Percentiles rank a stretch among this genome's conserved stretches.
These are phyloP conservation scores for Myotis planiceps DNA, from an alignment of 2,797 vertebrate genomes.

Conservation along the genomic window DNA sequence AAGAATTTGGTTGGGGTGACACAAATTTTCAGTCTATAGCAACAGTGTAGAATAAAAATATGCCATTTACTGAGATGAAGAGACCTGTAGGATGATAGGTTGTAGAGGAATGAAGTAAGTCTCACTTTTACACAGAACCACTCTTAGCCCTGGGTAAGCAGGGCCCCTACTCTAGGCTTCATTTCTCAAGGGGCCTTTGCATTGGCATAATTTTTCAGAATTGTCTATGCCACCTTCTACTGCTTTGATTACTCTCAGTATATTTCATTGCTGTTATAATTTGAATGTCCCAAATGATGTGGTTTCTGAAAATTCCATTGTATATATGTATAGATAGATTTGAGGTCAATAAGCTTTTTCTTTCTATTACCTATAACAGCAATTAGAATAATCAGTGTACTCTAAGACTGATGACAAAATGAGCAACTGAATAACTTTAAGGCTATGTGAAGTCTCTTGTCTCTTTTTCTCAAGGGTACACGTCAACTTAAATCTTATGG, in stretches of 20 bases:
- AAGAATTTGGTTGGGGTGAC: not conserved
- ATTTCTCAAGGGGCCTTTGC: not conserved
- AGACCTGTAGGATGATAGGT: not conserved
- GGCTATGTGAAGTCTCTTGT: not conserved
- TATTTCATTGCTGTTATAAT: not conserved
- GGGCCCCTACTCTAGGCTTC: not conserved
- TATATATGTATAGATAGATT: not conserved
- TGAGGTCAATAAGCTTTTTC: not conserved
- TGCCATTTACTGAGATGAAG: not conserved
- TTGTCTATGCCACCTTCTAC: not conserved
- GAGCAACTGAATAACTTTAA: not conserved
- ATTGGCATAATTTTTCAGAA: not conserved
- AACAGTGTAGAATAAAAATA: not conserved
- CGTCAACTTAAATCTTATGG: not conserved
- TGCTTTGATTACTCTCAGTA: not conserved
- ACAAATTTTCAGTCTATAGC: not conserved
- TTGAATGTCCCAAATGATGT: not conserved
- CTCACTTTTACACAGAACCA: not conserved
- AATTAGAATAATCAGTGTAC: not conserved
- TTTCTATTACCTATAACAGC: not conserved
- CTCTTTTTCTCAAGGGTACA: not conserved
- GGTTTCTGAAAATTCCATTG: conserved; percentile 19
- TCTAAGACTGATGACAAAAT: not conserved
- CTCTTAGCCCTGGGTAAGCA: not conserved
- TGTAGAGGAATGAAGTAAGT: not conserved